Evolutionary conservation across 2,888 invertebrate genomes (phyloP).

Genomic region (Drosophila longiperda): DNA sequence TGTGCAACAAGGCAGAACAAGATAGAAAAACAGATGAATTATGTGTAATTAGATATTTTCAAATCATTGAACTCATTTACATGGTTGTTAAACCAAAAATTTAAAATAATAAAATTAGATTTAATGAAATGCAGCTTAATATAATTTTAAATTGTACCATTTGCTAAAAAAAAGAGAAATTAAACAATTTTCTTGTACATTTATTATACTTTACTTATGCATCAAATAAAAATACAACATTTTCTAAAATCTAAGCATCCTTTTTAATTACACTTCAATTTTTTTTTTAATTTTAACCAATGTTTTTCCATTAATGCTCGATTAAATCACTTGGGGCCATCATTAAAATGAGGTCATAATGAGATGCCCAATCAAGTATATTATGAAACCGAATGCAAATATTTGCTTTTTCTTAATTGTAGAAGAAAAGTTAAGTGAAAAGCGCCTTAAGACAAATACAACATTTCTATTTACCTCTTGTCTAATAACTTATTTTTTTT

Average conservation of each 20-base stretch:
- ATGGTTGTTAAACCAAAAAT: constrained; percentile 34
- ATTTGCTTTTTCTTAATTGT: constrained; percentile 39
- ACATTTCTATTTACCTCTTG: constrained; percentile 29
- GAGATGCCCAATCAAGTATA: constrained; percentile 29
- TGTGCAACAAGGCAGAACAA: constrained; percentile 7
- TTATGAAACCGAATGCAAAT: constrained; percentile 42
- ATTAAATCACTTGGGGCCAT: constrained; percentile 19
- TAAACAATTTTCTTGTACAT: background rate
- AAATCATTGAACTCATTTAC: constrained; percentile 57
- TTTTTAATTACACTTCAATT: background rate
- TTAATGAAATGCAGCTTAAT: background rate
- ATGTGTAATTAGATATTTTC: constrained; percentile 61
- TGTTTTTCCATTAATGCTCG: constrained; percentile 21
- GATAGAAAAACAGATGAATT: constrained; percentile 26
- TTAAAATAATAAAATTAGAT: background rate
- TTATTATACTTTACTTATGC: background rate
- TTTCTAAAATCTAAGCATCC: background rate
- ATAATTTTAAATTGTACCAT: background rate
- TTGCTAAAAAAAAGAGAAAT: too few relatives aligned
- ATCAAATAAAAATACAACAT: background rate
- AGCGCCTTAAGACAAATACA: constrained; percentile 31
- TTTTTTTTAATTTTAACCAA: constrained; percentile 34
- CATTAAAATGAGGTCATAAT: constrained; percentile 31
- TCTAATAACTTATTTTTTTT: background rate
- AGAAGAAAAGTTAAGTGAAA: constrained; percentile 10